Evolutionary conservation across 2,797 vertebrate species (phyloP), one percentile per base, ranked within the genome.

Genomic region (Molossus molossus): DNA sequence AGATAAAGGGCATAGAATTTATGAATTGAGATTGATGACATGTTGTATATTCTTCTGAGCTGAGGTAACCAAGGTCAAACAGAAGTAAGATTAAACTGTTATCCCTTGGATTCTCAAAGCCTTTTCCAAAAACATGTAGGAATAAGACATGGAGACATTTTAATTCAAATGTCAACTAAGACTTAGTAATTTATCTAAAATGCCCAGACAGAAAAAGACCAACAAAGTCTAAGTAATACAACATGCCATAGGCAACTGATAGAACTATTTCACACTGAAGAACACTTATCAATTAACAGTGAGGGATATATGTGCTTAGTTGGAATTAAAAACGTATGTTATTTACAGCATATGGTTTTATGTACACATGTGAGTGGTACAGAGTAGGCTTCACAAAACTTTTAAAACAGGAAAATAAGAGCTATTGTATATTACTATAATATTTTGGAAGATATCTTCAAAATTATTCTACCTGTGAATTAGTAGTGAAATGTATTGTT

Each of bases 1-100:
- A 97, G 93, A 95, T 97, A 97, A 97, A 97, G 79, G 84, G 50
- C 81, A 81, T 33, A 67, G 95, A 93, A 95, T 89, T 93, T 94
- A 93, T 80, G 90, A 93, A 97, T 84, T 96, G 94, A 97, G 95
- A 96, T 96, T 21, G 29, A 96, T 95, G 93, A 37, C 90, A 64
- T 55, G 60, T 5, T 15, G 29, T 55, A 20, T 83, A 73, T 85
- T 87, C 21, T 53, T 92, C 69, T 77, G 40, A 88, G 77, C 57
- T 75, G 75, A 97, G 88, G 85, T 96, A 64, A 86, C 9, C 21
- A 85, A 93, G 96, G 97, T 94, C 97, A 97, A 62, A 65, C 8
- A 88, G 79, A 96, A 82, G 8, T 60, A 94, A 94, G 89, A 87
- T 55, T 91, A 89, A 83, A 57, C 45, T 85, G 13, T 65, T 86